Evolutionary conservation across 2,797 vertebrate genomes (phyloP).

Genomic region (Okamejei kenojei): DNA sequence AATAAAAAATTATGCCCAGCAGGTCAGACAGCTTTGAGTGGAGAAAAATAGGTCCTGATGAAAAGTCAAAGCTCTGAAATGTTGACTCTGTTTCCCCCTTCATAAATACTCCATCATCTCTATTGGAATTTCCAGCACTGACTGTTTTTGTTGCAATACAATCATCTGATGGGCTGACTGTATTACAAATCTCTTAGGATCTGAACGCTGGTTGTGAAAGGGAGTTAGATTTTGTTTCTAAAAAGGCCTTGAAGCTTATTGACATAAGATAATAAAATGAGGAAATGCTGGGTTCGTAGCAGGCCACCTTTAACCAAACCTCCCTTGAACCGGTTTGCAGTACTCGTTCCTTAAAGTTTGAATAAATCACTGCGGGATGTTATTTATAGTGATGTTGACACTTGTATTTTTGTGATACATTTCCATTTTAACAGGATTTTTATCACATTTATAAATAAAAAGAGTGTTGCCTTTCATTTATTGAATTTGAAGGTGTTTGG

Average conservation of each 20-base stretch:
- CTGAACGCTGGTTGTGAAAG: neutral
- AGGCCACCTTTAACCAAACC: neutral
- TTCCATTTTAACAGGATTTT: conserved; percentile 23
- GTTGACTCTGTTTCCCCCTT: no score
- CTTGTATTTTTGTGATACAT: neutral
- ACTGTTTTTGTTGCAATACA: no score
- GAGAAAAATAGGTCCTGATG: no score
- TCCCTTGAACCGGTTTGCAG: neutral
- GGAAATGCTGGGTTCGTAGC: neutral
- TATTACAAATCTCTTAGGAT: neutral
- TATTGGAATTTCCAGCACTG: no score
- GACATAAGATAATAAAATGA: neutral
- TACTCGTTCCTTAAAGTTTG: neutral
- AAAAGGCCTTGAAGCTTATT: neutral
- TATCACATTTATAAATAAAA: conserved; percentile 26
- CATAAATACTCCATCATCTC: no score
- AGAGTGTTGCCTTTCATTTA: conserved; percentile 12
- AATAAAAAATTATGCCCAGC: no score
- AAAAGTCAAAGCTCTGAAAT: no score
- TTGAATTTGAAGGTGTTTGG: neutral
- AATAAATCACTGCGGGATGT: neutral
- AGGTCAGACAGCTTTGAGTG: no score
- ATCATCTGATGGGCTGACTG: neutral
- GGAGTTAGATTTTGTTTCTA: neutral
- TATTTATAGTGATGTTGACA: neutral